phyloP scores from a whole-genome alignment of 1,140 invertebrate genomes.

The Cotesia typhae region DNA sequence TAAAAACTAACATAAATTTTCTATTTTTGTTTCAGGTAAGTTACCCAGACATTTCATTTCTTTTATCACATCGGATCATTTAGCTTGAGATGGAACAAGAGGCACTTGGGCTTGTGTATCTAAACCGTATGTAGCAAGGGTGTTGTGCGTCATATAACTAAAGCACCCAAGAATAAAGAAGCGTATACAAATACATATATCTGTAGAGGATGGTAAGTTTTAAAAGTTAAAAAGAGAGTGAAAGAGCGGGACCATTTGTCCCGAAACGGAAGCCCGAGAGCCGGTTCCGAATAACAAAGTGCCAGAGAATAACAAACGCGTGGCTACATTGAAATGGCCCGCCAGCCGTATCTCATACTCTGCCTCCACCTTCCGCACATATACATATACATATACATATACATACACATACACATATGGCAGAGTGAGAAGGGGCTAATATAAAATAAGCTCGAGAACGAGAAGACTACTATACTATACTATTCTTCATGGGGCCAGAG shows the following conservation, averaged over 20 bases:
- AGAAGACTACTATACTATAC: too few relatives aligned
- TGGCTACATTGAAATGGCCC: conserved; percentile 64
- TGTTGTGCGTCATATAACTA: neutral
- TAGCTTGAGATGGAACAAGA: conserved; percentile 8
- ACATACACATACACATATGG: neutral
- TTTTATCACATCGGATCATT: conserved; percentile 19
- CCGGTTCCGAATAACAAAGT: conserved; percentile 57
- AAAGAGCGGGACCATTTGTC: conserved; percentile 49
- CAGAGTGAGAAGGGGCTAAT: conserved; percentile 5
- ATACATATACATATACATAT: too few relatives aligned
- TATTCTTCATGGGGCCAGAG: too few relatives aligned
- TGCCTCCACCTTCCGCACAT: conserved; percentile 23
- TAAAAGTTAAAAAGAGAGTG: conserved; percentile 11
- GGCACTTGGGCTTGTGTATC: neutral
- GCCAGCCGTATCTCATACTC: conserved; percentile 58
- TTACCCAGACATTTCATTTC: conserved; percentile 8
- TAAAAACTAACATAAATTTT: neutral
- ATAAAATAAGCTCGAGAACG: too few relatives aligned
- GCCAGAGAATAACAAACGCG: conserved; percentile 64
- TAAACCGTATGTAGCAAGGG: neutral
- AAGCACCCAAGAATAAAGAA: neutral
- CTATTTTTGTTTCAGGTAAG: conserved; percentile 55
- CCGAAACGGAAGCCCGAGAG: conserved; percentile 39
- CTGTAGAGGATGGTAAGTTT: neutral
- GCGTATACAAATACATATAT: too few relatives aligned